These are phyloP conservation scores for Platanista minor DNA, from an alignment of 2,113 vertebrate species.

Conservation along the genomic window DNA sequence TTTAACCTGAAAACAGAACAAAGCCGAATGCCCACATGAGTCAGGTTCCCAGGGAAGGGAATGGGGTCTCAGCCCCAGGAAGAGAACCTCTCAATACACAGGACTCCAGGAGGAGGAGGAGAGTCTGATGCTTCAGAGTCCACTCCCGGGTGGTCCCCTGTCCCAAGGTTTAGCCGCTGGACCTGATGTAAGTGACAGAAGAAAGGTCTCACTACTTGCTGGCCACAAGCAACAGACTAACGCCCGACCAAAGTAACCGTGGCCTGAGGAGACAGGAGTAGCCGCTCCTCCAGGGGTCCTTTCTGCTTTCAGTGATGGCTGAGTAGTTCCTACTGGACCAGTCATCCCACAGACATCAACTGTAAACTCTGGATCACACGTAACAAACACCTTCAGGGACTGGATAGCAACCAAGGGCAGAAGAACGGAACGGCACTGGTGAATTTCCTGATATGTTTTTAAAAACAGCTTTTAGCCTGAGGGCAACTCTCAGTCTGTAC, in stretches of 20 bases:
- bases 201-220: rapidly evolving
- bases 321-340: background rate
- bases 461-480: background rate
- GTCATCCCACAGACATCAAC: background rate
- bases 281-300: background rate
- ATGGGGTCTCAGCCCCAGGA: background rate
- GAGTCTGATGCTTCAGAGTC: rapidly evolving
- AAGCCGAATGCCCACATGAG: background rate
- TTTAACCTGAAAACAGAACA: slow-evolving; percentile 86
- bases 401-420: rapidly evolving
- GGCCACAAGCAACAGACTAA: background rate
- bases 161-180: background rate
- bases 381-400: background rate
- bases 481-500: background rate
- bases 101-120: background rate
- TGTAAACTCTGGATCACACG: background rate
- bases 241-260: rapidly evolving
- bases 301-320: rapidly evolving
- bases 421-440: no score
- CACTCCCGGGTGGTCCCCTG: background rate
- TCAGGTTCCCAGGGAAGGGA: no score
- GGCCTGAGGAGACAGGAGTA: background rate
- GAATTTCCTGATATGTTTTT: background rate
- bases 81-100: rapidly evolving
- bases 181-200: background rate